These are phyloP conservation scores for Carcinoscorpius rotundicauda DNA, from an alignment of 1,140 invertebrate species.

Conservation along the genomic window DNA sequence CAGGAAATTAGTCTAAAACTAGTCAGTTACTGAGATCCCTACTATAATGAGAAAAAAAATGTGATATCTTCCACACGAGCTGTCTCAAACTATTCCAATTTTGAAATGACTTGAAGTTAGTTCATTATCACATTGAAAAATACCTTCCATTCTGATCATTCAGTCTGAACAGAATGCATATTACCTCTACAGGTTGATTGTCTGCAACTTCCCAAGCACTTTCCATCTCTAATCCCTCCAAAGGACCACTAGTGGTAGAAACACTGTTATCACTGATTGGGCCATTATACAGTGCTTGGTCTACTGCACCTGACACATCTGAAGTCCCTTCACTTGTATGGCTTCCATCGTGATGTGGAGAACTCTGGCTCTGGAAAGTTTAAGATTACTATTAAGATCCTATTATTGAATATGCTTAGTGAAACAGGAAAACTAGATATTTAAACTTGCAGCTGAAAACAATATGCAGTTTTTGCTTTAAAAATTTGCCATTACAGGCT, in stretches of 20 bases:
- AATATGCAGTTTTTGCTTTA: no score
- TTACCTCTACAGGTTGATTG: slow-evolving; percentile 54
- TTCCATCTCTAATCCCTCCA: slow-evolving; percentile 36
- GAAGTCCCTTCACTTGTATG: slow-evolving; percentile 32
- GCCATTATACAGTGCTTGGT: slow-evolving; percentile 26
- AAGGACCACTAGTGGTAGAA: slow-evolving; percentile 35
- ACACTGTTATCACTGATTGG: slow-evolving; percentile 43
- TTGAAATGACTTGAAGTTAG: no score
- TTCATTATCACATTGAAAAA: slow-evolving; percentile 3
- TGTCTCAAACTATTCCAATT: no score
- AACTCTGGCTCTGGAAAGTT: slow-evolving; percentile 41
- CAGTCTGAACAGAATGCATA: not conserved
- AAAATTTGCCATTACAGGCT: no score
- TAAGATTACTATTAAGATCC: no score
- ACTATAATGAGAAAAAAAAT: no score
- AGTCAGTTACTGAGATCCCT: no score
- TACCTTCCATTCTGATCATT: not conserved
- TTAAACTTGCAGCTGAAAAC: no score
- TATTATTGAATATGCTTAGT: no score
- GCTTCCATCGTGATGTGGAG: slow-evolving; percentile 51
- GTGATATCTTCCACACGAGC: no score
- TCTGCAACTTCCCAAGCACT: slow-evolving; percentile 42
- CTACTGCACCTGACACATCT: slow-evolving; percentile 33
- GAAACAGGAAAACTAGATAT: no score
- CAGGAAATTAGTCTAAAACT: not conserved